Conservation (phyloP, 1,140 invertebrate genomes). For the Oscheius sp. region DNA sequence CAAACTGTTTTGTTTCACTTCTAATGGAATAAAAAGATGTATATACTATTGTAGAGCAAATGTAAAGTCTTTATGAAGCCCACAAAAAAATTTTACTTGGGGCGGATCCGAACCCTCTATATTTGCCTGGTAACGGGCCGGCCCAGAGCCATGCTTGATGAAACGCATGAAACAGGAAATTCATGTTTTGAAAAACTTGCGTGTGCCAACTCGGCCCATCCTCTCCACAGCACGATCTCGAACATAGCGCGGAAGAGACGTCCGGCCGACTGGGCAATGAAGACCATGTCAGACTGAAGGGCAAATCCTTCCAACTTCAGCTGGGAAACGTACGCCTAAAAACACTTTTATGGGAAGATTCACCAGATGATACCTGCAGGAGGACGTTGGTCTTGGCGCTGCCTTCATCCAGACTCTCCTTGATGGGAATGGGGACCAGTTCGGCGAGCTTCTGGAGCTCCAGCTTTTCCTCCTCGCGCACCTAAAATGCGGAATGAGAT, state of each 20-base stretch:
- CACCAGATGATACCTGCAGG: constrained; percentile 40
- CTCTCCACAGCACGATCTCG: constrained; percentile 82
- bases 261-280: constrained; percentile 93
- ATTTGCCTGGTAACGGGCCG: no score
- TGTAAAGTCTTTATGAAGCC: no score
- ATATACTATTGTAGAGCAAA: no score
- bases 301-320: constrained; percentile 96
- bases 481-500: constrained; percentile 64
- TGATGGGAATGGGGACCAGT: constrained; percentile 95
- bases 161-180: no score
- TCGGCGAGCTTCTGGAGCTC: constrained; percentile 96
- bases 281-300: constrained; percentile 98
- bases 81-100: no score
- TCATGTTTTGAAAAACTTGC: constrained; percentile 62
- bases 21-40: no score
- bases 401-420: constrained; percentile 96
- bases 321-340: constrained; percentile 98
- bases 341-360: constrained; percentile 63
- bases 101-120: no score
- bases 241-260: constrained; percentile 92
- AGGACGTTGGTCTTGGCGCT: constrained; percentile 76
- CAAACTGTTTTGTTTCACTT: no score
- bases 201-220: constrained; percentile 92
- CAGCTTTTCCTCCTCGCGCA: constrained; percentile 95
- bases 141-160: no score